Evolutionary conservation across 2,888 invertebrate species (phyloP).

Genomic region (Sminthurinus aureus): DNA sequence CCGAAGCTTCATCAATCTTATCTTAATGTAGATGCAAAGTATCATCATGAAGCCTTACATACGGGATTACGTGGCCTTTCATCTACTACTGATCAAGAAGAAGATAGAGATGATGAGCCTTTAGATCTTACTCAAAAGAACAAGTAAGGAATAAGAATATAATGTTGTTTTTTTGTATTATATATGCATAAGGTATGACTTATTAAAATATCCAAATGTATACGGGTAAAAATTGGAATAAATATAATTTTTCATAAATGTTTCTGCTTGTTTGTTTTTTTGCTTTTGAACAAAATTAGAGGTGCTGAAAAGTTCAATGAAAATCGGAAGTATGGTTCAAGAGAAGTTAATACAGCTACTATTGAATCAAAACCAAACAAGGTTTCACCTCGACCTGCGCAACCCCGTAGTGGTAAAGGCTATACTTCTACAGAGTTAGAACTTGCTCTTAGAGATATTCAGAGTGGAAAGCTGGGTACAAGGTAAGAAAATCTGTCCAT

Average conservation of each 20-base stretch:
- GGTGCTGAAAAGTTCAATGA: constrained; percentile 19
- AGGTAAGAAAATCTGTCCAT: constrained; percentile 77
- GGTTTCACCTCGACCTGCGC: constrained; percentile 43
- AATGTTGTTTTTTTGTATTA: neutral
- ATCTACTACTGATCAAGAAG: neutral
- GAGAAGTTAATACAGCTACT: constrained; percentile 22
- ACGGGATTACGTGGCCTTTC: constrained; percentile 25
- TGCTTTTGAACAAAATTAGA: neutral
- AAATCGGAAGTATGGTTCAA: constrained; percentile 28
- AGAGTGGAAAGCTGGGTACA: constrained; percentile 90
- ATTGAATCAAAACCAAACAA: constrained; percentile 21
- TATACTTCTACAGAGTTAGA: constrained; percentile 97
- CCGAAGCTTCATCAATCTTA: constrained; percentile 6
- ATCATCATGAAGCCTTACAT: constrained; percentile 35
- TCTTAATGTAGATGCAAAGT: constrained; percentile 18
- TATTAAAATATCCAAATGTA: neutral
- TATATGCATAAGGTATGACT: neutral
- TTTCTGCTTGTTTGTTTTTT: no score
- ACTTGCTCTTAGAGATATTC: constrained; percentile 92
- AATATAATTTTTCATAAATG: no score
- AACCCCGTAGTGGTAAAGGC: constrained; percentile 51
- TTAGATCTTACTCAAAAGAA: constrained; percentile 43
- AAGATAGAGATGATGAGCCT: constrained; percentile 49
- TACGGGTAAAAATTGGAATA: neutral
- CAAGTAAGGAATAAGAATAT: constrained; percentile 7